phyloP scores from a whole-genome alignment of 2,888 invertebrate species.

The Drosophila colorata region DNA sequence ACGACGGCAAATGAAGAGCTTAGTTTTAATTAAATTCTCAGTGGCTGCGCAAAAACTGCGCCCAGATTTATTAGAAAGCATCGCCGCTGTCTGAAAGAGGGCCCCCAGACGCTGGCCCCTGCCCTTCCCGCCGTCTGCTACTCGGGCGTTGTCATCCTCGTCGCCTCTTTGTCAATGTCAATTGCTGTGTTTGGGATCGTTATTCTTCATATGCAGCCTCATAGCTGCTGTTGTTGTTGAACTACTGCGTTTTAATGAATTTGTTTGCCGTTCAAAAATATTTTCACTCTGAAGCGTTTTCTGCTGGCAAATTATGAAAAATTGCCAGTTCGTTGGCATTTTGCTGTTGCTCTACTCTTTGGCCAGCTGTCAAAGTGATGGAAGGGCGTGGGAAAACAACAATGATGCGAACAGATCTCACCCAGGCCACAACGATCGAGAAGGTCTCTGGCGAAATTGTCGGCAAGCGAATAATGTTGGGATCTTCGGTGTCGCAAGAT shows the following conservation, averaged over 20 bases:
- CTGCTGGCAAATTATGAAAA: constrained; percentile 50
- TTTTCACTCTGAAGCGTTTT: constrained; percentile 37
- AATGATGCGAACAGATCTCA: constrained; percentile 1
- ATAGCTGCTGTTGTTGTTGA: constrained; percentile 3
- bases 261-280: constrained; percentile 46
- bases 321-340: constrained; percentile 50
- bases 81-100: constrained; percentile 29
- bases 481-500: not conserved
- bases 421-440: not conserved
- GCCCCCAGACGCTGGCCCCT: constrained; percentile 10
- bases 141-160: constrained; percentile 19
- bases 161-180: constrained; percentile 65
- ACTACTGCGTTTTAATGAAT: constrained; percentile 52
- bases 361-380: constrained; percentile 34
- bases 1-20: constrained; percentile 61
- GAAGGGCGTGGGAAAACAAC: constrained; percentile 48
- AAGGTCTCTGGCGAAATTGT: not conserved
- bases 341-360: constrained; percentile 8
- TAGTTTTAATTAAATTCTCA: constrained; percentile 76
- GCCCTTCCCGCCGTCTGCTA: not conserved
- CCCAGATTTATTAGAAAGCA: constrained; percentile 62
- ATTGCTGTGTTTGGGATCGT: constrained; percentile 59
- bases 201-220: constrained; percentile 56
- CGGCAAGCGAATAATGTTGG: not conserved
- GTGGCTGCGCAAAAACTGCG: constrained; percentile 45